Percentiles rank a stretch among this genome's conserved stretches.
These are phyloP conservation scores for Molorchus minor DNA, from an alignment of 2,888 invertebrate species.

Conservation along the genomic window DNA sequence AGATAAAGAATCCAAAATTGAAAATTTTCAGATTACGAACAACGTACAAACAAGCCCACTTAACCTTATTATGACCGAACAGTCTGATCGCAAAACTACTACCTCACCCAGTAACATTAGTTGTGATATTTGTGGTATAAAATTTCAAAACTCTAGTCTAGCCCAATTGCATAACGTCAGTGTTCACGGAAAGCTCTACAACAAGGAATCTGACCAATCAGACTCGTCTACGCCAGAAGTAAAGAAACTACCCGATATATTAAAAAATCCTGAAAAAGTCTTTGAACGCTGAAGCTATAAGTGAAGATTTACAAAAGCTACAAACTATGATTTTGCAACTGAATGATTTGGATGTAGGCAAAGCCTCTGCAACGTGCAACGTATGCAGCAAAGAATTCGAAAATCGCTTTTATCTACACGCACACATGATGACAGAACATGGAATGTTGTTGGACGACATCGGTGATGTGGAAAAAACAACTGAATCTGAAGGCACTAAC, in stretches of 20 bases:
- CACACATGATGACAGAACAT: conserved; percentile 75
- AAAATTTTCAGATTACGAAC: conserved; percentile 49
- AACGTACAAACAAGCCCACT: conserved; percentile 79
- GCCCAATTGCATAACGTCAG: conserved; percentile 61
- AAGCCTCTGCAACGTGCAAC: conserved; percentile 67
- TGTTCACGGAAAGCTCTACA: conserved; percentile 55
- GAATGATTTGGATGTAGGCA: conserved; percentile 78
- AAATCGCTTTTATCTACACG: conserved; percentile 75
- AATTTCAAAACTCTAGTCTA: conserved; percentile 64
- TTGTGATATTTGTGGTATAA: conserved; percentile 65
- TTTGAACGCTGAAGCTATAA: conserved; percentile 70
- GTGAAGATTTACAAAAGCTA: conserved; percentile 86
- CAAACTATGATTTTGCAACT: conserved; percentile 91
- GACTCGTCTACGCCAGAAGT: conserved; percentile 45
- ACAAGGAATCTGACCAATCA: conserved; percentile 49
- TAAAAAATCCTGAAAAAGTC: conserved; percentile 50
- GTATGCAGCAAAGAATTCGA: conserved; percentile 78
- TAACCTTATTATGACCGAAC: conserved; percentile 78
- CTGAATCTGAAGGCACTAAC: conserved; percentile 55
- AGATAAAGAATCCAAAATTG: conserved; percentile 57
- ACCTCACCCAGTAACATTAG: conserved; percentile 64
- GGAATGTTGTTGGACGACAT: conserved; percentile 65
- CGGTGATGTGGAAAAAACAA: conserved; percentile 57
- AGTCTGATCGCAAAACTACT: conserved; percentile 65
- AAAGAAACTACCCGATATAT: conserved; percentile 33